Evolutionary conservation across 1,140 invertebrate genomes (phyloP).

Genomic region (Gonatopus flavifemur): DNA sequence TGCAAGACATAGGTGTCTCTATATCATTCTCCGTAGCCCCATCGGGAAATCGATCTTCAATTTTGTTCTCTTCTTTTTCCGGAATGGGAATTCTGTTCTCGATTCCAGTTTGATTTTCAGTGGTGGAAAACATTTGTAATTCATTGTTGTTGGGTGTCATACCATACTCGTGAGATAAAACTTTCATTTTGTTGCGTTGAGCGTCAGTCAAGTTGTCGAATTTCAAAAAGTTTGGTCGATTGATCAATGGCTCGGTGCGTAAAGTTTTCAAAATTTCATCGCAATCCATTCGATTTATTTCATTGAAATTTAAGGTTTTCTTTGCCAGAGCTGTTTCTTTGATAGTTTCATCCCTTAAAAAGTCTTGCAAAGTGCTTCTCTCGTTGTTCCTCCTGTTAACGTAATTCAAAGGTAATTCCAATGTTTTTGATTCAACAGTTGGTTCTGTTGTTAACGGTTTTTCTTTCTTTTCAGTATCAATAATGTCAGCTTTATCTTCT

Average conservation of each 20-base stretch:
- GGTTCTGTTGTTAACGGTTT: neutral
- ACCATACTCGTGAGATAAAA: slow-evolving; percentile 37
- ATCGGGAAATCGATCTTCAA: slow-evolving; percentile 7
- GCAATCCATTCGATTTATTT: neutral
- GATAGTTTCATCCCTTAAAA: neutral
- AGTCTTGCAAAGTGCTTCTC: slow-evolving; percentile 16
- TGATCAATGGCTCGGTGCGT: slow-evolving; percentile 3
- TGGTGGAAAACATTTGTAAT: slow-evolving; percentile 14
- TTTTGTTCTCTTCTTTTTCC: slow-evolving; percentile 12
- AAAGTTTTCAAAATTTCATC: too few relatives aligned
- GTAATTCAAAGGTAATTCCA: slow-evolving; percentile 1
- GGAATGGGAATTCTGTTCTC: slow-evolving; percentile 5
- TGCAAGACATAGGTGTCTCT: slow-evolving; percentile 49
- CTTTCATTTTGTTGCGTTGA: slow-evolving; percentile 33
- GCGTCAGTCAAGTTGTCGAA: slow-evolving; percentile 36
- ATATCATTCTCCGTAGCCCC: slow-evolving; percentile 4
- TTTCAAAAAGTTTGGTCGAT: slow-evolving; percentile 27
- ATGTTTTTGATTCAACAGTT: neutral
- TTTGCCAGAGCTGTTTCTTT: neutral
- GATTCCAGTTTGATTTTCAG: slow-evolving; percentile 13
- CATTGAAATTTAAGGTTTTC: neutral
- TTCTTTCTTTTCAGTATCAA: neutral
- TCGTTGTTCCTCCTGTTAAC: slow-evolving; percentile 18
- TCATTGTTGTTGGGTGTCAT: slow-evolving; percentile 46
- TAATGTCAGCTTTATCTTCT: neutral